Conservation (phyloP, 2,888 invertebrate species). For the Horisme vitalbata region DNA sequence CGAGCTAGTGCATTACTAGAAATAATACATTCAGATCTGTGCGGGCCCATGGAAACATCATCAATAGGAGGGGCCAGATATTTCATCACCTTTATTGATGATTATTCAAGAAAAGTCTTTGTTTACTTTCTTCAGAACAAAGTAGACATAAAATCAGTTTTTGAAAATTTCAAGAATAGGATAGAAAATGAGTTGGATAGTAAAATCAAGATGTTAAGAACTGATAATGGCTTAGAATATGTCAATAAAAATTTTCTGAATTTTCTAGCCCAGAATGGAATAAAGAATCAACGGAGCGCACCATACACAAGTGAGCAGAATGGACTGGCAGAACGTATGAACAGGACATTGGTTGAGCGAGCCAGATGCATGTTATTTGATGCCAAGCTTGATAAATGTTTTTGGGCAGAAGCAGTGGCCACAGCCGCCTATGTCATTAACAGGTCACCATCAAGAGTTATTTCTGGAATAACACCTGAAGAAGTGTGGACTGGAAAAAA, state of each 20-base stretch:
- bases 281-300: conserved; percentile 9
- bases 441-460: conserved; percentile 12
- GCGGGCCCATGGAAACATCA: conserved; percentile 33
- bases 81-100: conserved; percentile 33
- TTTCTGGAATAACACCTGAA: conserved; percentile 18
- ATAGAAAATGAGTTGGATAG: conserved; percentile 25
- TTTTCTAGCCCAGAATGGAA: conserved; percentile 14
- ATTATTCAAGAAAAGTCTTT: conserved; percentile 26
- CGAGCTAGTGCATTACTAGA: conserved; percentile 23
- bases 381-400: conserved; percentile 22
- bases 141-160: conserved; percentile 12
- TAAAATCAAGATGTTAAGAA: conserved; percentile 26
- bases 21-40: conserved; percentile 31
- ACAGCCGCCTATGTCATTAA: conserved; percentile 31
- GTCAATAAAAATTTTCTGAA: conserved; percentile 14
- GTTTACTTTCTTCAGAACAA: conserved; percentile 23
- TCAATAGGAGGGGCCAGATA: conserved; percentile 32
- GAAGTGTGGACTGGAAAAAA: conserved; percentile 11
- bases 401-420: conserved; percentile 33
- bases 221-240: conserved; percentile 33
- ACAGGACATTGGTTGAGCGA: conserved; percentile 31
- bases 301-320: conserved; percentile 48
- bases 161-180: conserved; percentile 25
- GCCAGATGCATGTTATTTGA: conserved; percentile 32
- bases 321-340: conserved; percentile 44